Evolutionary conservation across 2,888 invertebrate genomes (phyloP).

Genomic region (Euzophera pinguis): DNA sequence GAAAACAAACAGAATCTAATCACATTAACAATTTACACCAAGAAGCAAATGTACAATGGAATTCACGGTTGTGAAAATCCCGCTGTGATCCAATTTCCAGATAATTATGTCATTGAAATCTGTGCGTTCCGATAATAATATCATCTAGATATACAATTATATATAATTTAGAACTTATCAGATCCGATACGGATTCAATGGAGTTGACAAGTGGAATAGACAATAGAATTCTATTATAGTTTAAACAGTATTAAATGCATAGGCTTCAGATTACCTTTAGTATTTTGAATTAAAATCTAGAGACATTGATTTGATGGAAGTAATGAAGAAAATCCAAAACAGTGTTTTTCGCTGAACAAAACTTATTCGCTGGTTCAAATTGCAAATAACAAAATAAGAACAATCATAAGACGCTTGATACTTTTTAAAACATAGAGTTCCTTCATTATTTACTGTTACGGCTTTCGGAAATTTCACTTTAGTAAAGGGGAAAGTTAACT

Average conservation of each 20-base stretch:
- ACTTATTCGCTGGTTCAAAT: slow-evolving; percentile 13
- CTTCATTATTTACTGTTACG: too few relatives aligned
- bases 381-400: slow-evolving; percentile 13
- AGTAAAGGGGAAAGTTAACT: too few relatives aligned
- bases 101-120: slow-evolving; percentile 1
- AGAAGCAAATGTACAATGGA: not conserved
- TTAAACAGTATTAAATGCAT: slow-evolving; percentile 24
- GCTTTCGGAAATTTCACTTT: too few relatives aligned
- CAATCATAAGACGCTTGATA: not conserved
- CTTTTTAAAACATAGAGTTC: too few relatives aligned
- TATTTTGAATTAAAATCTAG: slow-evolving; percentile 28
- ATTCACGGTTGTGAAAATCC: not conserved
- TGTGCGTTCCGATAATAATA: not conserved
- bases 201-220: not conserved
- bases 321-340: slow-evolving; percentile 19
- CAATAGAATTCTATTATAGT: not conserved
- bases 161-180: not conserved
- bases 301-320: slow-evolving; percentile 29
- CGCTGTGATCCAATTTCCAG: not conserved
- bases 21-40: slow-evolving; percentile 3
- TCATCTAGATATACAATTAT: not conserved
- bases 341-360: slow-evolving; percentile 18
- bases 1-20: slow-evolving; percentile 6
- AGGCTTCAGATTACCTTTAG: slow-evolving; percentile 34
- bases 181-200: not conserved